Percentiles rank a stretch among this genome's conserved stretches.
Evolutionary conservation across 2,888 invertebrate genomes (phyloP).

Genomic region (Leptothorax acervorum): DNA sequence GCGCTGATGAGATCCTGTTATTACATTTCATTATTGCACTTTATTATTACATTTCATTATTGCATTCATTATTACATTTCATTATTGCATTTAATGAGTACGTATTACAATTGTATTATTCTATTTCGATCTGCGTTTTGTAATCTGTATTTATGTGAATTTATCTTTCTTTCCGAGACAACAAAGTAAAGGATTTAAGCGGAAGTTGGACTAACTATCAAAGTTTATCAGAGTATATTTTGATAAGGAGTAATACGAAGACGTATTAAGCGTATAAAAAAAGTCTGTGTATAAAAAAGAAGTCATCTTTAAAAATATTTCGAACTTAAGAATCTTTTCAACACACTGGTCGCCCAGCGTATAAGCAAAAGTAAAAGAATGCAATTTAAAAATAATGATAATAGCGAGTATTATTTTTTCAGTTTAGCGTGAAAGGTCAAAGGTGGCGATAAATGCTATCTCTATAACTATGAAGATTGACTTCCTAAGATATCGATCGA

Average conservation of each 20-base stretch:
- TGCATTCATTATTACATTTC: not conserved
- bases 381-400: not conserved
- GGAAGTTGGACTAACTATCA: too few relatives aligned
- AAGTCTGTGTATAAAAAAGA: not conserved
- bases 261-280: too few relatives aligned
- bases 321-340: not conserved
- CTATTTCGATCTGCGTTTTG: not conserved
- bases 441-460: conserved; percentile 19
- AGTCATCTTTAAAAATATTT: not conserved
- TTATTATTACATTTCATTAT: not conserved
- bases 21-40: not conserved
- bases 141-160: not conserved
- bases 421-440: conserved; percentile 39
- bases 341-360: not conserved
- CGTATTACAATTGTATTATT: not conserved
- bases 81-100: not conserved
- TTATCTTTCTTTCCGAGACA: not conserved
- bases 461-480: conserved; percentile 22
- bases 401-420: not conserved
- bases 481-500: conserved; percentile 39
- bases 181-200: not conserved
- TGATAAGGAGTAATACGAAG: not conserved
- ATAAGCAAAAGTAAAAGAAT: not conserved
- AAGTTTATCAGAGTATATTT: not conserved
- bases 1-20: not conserved